Conservation (phyloP, 2,113 vertebrate genomes). For the Eretmochelys imbricata region DNA sequence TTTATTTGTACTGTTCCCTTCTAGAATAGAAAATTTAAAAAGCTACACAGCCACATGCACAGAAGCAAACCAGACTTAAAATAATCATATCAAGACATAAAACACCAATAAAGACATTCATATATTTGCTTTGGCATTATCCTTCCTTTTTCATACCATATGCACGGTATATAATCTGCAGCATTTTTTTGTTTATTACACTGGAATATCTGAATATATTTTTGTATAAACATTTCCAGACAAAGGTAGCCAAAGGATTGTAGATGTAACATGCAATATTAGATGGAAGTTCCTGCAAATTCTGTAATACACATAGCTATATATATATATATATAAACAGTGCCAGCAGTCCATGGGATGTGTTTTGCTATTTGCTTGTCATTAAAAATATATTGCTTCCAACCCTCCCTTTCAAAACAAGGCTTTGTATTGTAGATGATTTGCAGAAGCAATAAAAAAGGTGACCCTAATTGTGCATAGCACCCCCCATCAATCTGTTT, state of each 20-base stretch:
- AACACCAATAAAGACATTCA: background rate
- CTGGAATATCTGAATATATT: background rate
- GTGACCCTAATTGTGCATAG: background rate
- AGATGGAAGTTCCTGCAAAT: background rate
- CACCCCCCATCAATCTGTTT: background rate
- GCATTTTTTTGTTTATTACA: background rate
- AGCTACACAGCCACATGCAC: background rate
- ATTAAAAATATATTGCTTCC: background rate
- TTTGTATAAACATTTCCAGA: background rate
- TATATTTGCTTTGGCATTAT: background rate
- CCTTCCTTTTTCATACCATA: background rate
- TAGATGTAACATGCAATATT: background rate
- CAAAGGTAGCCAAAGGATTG: background rate
- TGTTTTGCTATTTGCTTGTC: background rate
- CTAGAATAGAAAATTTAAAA: background rate
- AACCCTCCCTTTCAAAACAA: background rate
- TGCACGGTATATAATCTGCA: background rate
- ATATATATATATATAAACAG: background rate
- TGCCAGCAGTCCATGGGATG: background rate
- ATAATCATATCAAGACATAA: background rate
- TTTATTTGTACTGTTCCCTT: background rate
- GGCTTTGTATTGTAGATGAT: background rate
- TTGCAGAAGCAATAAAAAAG: background rate
- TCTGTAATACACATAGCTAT: background rate
- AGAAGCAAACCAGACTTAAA: background rate